These are phyloP conservation scores for Bugulina stolonifera DNA, from an alignment of 2,888 invertebrate genomes.

Conservation along the genomic window DNA sequence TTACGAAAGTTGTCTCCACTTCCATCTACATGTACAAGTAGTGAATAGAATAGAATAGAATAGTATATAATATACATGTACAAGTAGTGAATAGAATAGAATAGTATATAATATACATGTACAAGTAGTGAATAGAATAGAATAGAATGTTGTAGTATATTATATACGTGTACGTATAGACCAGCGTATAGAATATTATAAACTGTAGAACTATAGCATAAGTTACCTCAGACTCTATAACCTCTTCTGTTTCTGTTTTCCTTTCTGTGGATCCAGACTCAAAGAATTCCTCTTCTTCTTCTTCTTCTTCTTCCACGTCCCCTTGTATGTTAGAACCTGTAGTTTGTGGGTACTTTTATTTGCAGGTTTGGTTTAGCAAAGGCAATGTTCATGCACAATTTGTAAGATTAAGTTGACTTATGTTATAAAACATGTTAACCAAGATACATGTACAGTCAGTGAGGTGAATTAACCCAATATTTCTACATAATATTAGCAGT, in stretches of 20 bases:
- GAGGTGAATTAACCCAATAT: too few relatives aligned
- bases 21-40: constrained; percentile 32
- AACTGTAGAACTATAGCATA: neutral
- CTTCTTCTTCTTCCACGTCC: too few relatives aligned
- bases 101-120: neutral
- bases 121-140: neutral
- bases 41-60: neutral
- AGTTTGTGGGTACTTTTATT: too few relatives aligned
- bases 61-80: neutral
- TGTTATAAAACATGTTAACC: too few relatives aligned
- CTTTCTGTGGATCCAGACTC: constrained; percentile 7
- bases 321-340: too few relatives aligned
- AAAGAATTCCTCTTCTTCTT: constrained; percentile 3
- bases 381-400: too few relatives aligned
- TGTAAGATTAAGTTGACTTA: too few relatives aligned
- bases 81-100: neutral
- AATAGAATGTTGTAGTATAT: neutral
- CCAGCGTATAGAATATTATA: too few relatives aligned
- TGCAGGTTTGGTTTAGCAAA: too few relatives aligned
- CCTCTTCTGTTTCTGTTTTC: constrained; percentile 13
- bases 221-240: constrained; percentile 11
- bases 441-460: too few relatives aligned
- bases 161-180: neutral
- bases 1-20: constrained; percentile 43
- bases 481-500: too few relatives aligned